Percentiles rank a stretch among this genome's conserved stretches.
Evolutionary conservation across 2,888 invertebrate species (phyloP).

Genomic region (Melangyna quadrimaculata): DNA sequence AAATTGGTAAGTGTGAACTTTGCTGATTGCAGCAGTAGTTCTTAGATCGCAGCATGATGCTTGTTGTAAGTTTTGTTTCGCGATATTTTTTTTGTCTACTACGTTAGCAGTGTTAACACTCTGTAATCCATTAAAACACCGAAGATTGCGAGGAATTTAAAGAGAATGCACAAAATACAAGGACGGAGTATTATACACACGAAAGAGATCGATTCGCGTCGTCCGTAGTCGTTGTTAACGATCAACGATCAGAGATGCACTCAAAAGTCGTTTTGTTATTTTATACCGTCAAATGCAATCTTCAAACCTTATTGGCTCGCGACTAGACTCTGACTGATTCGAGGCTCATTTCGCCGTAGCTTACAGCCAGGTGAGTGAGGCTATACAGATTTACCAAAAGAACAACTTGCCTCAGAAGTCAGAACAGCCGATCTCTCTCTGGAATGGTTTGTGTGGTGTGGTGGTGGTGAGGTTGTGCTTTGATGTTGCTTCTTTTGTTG

Average conservation of each 20-base stretch:
- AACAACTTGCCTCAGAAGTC: conserved; percentile 21
- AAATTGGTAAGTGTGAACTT: conserved; percentile 63
- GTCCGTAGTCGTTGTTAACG: neutral
- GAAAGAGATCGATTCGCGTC: conserved; percentile 28
- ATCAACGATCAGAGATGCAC: conserved; percentile 42
- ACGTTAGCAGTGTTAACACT: conserved; percentile 64
- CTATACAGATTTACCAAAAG: neutral
- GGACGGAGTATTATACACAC: neutral
- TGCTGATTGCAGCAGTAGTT: conserved; percentile 54
- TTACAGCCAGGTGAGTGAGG: conserved; percentile 23
- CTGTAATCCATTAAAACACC: conserved; percentile 65
- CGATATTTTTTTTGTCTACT: conserved; percentile 33
- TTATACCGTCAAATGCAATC: conserved; percentile 40
- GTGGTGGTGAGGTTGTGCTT: conserved; percentile 30
- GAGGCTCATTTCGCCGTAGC: conserved; percentile 37
- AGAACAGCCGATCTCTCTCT: conserved; percentile 21
- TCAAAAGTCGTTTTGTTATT: conserved; percentile 1
- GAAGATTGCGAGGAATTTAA: neutral
- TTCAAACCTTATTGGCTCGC: conserved; percentile 63
- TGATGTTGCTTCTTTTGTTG: conserved; percentile 30
- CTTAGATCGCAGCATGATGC: conserved; percentile 60
- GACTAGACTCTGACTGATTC: conserved; percentile 69
- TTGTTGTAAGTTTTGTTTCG: conserved; percentile 43
- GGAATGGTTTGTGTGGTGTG: neutral
- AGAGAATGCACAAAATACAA: conserved; percentile 25